Percentiles rank a stretch among this genome's conserved stretches.
Evolutionary conservation across 2,113 vertebrate genomes (phyloP).

Genomic region (Campylomormyrus numenius): DNA sequence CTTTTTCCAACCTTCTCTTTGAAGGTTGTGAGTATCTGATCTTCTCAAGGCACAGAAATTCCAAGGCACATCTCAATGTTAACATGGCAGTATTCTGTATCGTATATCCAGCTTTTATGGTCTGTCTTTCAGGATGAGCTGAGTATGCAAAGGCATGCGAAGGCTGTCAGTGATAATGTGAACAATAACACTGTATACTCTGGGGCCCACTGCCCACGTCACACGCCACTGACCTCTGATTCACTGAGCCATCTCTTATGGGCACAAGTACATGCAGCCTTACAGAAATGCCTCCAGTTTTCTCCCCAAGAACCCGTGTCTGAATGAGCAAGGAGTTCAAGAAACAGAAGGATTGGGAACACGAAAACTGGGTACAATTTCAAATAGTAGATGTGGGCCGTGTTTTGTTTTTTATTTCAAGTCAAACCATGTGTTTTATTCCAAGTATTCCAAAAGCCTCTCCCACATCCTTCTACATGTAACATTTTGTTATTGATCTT

Average conservation of each 20-base stretch:
- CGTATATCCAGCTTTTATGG: background rate
- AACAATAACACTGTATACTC: constrained; percentile 7
- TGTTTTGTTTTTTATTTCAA: background rate
- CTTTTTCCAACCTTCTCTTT: background rate
- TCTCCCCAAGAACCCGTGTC: background rate
- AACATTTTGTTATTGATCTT: background rate
- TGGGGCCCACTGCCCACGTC: constrained; percentile 7
- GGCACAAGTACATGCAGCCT: background rate
- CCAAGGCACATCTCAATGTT: background rate
- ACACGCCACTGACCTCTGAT: constrained; percentile 22
- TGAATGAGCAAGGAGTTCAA: constrained; percentile 2
- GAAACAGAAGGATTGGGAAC: background rate
- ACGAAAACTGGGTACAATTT: background rate
- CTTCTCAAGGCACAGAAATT: background rate
- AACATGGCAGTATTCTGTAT: background rate
- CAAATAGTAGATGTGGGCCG: background rate
- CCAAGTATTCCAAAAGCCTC: background rate
- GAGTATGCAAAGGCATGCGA: constrained; percentile 18
- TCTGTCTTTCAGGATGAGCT: constrained; percentile 7
- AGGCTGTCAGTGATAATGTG: constrained; percentile 20
- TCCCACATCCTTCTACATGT: background rate
- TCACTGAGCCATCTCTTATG: constrained; percentile 17
- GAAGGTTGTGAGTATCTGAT: background rate
- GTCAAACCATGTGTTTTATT: background rate
- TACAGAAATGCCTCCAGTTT: constrained; percentile 5